Percentiles rank a stretch among this genome's conserved stretches.
phyloP scores from a whole-genome alignment of 2,113 vertebrate genomes.

The Zeus faber region DNA sequence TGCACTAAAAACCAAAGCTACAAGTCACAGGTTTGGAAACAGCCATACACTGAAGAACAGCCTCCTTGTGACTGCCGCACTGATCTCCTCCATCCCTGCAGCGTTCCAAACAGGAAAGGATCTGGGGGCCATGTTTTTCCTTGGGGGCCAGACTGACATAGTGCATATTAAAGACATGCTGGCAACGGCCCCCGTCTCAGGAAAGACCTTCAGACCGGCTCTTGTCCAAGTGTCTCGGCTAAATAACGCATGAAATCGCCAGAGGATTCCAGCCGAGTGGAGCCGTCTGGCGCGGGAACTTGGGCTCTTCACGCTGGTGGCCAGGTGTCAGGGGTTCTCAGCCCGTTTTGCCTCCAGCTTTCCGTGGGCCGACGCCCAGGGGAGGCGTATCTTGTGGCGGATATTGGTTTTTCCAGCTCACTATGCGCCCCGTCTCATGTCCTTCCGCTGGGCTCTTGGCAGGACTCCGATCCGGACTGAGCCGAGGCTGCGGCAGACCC shows the following conservation, averaged over 20 bases:
- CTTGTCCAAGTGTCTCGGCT: conserved; percentile 52
- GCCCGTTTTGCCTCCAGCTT: conserved; percentile 61
- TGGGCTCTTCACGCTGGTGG: conserved; percentile 52
- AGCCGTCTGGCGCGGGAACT: conserved; percentile 54
- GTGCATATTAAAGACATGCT: too few species aligned
- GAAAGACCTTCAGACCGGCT: conserved; percentile 57
- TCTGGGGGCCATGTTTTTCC: too few species aligned
- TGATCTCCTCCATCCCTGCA: too few species aligned
- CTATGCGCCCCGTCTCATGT: conserved; percentile 63
- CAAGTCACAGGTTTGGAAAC: too few species aligned
- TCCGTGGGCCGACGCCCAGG: conserved; percentile 46
- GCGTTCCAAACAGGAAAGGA: background rate
- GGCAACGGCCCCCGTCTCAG: conserved; percentile 3
- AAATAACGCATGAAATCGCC: conserved; percentile 53
- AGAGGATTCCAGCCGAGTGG: conserved; percentile 47
- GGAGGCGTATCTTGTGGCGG: conserved; percentile 59
- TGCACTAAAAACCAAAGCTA: too few species aligned
- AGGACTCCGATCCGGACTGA: conserved; percentile 47
- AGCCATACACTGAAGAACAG: too few species aligned
- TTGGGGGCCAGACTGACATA: conserved; percentile 16
- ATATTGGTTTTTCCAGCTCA: conserved; percentile 60
- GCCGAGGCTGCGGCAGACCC: conserved; percentile 22
- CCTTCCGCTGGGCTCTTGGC: conserved; percentile 70
- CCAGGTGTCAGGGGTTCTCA: conserved; percentile 69
- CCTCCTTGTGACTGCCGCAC: too few species aligned